Evolutionary conservation across 2,888 invertebrate genomes (phyloP).

Genomic region (Aplocera efformata): DNA sequence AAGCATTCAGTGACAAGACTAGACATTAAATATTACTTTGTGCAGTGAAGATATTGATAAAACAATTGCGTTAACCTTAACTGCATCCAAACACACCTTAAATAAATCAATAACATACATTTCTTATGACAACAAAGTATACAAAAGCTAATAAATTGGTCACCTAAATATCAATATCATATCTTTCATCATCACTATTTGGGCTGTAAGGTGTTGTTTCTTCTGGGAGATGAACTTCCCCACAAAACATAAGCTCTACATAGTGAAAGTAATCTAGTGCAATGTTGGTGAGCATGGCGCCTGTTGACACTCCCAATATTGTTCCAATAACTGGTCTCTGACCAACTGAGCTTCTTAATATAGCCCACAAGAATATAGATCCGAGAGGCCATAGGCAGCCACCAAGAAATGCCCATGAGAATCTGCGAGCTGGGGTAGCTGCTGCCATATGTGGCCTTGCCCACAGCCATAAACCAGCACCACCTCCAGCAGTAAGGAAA

Average conservation of each 20-base stretch:
- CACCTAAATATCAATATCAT: constrained; percentile 70
- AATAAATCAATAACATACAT: constrained; percentile 28
- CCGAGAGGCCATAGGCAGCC: constrained; percentile 93
- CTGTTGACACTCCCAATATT: constrained; percentile 85
- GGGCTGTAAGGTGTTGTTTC: constrained; percentile 61
- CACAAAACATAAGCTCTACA: constrained; percentile 81
- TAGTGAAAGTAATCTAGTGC: constrained; percentile 83
- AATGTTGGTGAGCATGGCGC: constrained; percentile 82
- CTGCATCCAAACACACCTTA: constrained; percentile 33
- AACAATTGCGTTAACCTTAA: constrained; percentile 27
- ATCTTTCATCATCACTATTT: constrained; percentile 77
- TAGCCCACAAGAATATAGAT: constrained; percentile 93
- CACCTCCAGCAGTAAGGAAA: constrained; percentile 89
- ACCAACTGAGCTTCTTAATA: constrained; percentile 89
- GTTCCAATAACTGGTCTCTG: constrained; percentile 84
- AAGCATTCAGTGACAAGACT: constrained; percentile 40
- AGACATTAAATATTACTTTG: constrained; percentile 34
- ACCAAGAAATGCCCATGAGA: constrained; percentile 87
- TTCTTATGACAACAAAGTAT: constrained; percentile 13
- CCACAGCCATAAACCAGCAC: constrained; percentile 91
- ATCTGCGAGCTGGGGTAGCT: constrained; percentile 81
- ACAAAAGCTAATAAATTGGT: constrained; percentile 26
- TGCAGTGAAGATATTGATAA: constrained; percentile 29
- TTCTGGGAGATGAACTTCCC: constrained; percentile 71
- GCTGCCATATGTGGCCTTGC: constrained; percentile 87